Percentiles rank a stretch among this genome's conserved stretches.
phyloP scores from a whole-genome alignment of 2,888 invertebrate species.

The Stenchaetothrips biformis region DNA sequence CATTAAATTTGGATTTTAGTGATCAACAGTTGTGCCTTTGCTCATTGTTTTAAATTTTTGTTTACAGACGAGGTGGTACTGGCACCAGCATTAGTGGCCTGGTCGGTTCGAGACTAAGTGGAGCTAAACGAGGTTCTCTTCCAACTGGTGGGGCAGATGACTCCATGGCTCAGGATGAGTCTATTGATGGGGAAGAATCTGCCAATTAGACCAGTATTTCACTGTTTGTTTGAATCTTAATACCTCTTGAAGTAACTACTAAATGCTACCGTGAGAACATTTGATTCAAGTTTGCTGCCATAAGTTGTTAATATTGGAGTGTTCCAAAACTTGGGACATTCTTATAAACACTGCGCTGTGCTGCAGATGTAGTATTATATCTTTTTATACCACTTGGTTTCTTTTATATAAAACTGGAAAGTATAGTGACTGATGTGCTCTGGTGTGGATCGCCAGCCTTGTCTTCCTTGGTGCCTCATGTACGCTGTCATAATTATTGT shows the following conservation, averaged over 20 bases:
- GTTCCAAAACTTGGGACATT: neutral
- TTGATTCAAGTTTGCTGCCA: slow-evolving; percentile 23
- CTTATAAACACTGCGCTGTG: slow-evolving; percentile 16
- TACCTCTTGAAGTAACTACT: neutral
- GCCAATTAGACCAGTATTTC: neutral
- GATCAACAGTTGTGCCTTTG: too few relatives aligned
- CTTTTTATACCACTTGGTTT: slow-evolving; percentile 18
- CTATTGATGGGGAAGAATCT: slow-evolving; percentile 15
- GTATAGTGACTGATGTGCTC: slow-evolving; percentile 17
- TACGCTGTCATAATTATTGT: slow-evolving; percentile 16
- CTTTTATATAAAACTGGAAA: slow-evolving; percentile 22
- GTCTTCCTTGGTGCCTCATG: slow-evolving; percentile 20
- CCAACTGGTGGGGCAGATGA: slow-evolving; percentile 37
- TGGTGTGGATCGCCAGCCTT: slow-evolving; percentile 14
- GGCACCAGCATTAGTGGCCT: neutral
- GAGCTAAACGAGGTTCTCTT: slow-evolving; percentile 38
- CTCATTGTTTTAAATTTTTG: neutral
- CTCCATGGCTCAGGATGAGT: slow-evolving; percentile 6
- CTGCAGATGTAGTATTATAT: slow-evolving; percentile 24
- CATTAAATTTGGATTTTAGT: too few relatives aligned
- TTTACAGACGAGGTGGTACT: neutral
- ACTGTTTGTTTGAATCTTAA: neutral
- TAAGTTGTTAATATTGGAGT: slow-evolving; percentile 9
- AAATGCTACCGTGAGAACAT: slow-evolving; percentile 7
- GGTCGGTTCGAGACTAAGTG: slow-evolving; percentile 20